A percentile compares a stretch with the other conserved stretches of the same genome.
These are phyloP conservation scores for Oreohelix idahoensis DNA, from an alignment of 1,140 invertebrate species.

Conservation along the genomic window DNA sequence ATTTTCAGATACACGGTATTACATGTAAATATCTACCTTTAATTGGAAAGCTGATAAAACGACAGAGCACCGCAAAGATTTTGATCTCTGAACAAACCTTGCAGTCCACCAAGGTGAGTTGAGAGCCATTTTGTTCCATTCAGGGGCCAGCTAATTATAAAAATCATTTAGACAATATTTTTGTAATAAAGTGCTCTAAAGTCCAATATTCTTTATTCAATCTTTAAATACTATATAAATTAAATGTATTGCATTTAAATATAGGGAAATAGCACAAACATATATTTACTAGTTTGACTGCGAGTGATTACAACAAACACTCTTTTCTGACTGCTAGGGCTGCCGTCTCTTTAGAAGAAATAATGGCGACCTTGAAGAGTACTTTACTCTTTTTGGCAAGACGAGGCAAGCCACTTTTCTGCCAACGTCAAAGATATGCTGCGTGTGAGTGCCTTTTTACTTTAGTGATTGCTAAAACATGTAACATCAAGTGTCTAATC, in stretches of 20 bases:
- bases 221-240: too few species aligned
- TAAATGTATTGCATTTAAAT: background rate
- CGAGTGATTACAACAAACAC: constrained; percentile 5
- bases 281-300: too few species aligned
- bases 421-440: background rate
- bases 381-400: background rate
- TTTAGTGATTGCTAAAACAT: too few species aligned
- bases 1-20: too few species aligned
- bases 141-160: background rate
- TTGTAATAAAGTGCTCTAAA: too few species aligned
- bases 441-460: background rate
- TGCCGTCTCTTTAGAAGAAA: background rate
- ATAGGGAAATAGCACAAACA: background rate
- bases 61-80: background rate
- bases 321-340: constrained; percentile 6
- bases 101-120: background rate
- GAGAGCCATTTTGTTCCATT: background rate
- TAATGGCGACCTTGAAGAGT: constrained; percentile 28
- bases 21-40: background rate
- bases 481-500: too few species aligned
- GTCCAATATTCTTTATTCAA: too few species aligned
- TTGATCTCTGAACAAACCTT: background rate
- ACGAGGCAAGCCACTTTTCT: background rate
- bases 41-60: background rate
- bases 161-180: too few species aligned